Base-by-base conservation (phyloP, 64 coral and sea anemone genomes). In the Porites lutea region DNA sequence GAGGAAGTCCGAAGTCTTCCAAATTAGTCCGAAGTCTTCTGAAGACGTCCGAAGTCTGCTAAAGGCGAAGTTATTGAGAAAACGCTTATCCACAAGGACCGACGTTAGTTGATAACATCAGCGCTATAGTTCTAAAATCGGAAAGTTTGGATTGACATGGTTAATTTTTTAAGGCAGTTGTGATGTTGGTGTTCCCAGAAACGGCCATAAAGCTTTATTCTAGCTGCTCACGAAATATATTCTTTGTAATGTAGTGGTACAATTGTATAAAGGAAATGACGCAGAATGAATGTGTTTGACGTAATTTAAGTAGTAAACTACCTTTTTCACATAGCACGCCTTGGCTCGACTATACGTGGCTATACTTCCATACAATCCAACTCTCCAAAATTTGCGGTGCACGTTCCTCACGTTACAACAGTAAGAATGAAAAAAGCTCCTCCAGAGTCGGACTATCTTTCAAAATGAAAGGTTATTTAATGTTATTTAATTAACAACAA, bases 171-270 rank as follows among this genome's bases (percentile, higher is more conserved):
- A 66, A 66, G 64, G 64, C 64, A 66, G 64, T 66, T 79, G 76
- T 79, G 76, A 79, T 79, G 76, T 79, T 79, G 76, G 44, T 79
- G 76, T 49, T 49, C 76, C 76, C 59, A 84, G 81, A 84, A 84
- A 84, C 65, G 81, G 81, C 81, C 21, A 84, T 84, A 65, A 84
- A 65, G 81, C 20, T 84, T 84, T 84, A 84, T 65, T 84, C 81
- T 84, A 84, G 69, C 82, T 86, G 58, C 44, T 67, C 22, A 86
- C 69, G 82, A 86, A 52, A 86, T 69, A 86, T 86, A 65, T 84
- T 84, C 81, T n/a, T 84, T 84, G 81, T 60, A 84, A 84, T 84
- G 65, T 84, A 65, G 81, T 84, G 81, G 81, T 84, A 84, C 48
- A 84, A 84, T 61, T 54, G n/a, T n/a, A n/a, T n/a, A n/a, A n/a